A percentile compares a stretch with the other conserved stretches of the same genome.
These are phyloP conservation scores for Oreochromis tanganicae DNA, from an alignment of 2,113 vertebrate species.

Conservation along the genomic window DNA sequence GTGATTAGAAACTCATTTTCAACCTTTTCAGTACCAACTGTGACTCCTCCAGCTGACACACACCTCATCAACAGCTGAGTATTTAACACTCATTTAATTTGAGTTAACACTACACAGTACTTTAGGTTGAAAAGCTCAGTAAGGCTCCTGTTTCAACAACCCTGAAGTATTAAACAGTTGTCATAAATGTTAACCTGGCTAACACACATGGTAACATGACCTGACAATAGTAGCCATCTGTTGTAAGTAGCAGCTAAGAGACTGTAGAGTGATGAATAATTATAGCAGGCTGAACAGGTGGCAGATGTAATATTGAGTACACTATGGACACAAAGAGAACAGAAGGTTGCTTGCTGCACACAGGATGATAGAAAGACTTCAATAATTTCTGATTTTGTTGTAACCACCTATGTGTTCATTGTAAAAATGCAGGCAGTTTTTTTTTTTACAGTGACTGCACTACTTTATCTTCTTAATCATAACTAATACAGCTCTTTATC, in stretches of 20 bases:
- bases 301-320: neutral
- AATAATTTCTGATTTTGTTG: neutral
- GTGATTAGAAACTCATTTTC: neutral
- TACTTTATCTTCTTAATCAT: neutral
- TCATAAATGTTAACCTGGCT: neutral
- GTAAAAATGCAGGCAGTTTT: neutral
- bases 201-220: neutral
- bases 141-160: neutral
- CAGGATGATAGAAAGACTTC: neutral
- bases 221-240: neutral
- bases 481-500: neutral
- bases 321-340: neutral
- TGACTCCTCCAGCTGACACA: neutral
- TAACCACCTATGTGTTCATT: neutral
- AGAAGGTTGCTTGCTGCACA: neutral
- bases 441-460: neutral
- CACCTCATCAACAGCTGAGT: neutral
- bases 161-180: neutral
- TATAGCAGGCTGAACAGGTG: rapidly evolving
- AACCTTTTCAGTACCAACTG: neutral
- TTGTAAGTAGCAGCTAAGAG: neutral
- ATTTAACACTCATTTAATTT: neutral
- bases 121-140: neutral
- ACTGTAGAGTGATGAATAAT: neutral
- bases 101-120: neutral